Percentiles rank a stretch among this genome's conserved stretches.
phyloP scores from a whole-genome alignment of 1,140 invertebrate genomes.

The Eupristina koningsbergeri region DNA sequence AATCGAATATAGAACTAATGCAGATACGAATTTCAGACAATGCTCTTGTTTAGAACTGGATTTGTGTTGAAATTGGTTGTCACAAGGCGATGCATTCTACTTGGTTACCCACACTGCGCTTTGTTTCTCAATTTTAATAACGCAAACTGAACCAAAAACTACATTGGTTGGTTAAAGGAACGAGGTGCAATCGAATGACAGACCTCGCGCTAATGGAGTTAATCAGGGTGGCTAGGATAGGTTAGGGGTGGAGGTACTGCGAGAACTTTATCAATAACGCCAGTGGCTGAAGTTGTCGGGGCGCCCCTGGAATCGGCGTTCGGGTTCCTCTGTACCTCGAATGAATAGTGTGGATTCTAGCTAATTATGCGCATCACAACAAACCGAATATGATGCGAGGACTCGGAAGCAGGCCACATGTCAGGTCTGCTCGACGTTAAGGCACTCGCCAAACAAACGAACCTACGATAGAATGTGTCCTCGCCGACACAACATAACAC shows the following conservation, averaged over 20 bases:
- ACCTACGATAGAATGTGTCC: background rate
- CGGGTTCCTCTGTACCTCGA: no score
- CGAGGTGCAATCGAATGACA: no score
- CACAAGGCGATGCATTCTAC: no score
- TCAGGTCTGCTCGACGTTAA: background rate
- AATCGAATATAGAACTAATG: no score
- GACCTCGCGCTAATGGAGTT: background rate
- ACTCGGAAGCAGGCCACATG: background rate
- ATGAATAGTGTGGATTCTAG: constrained; percentile 24
- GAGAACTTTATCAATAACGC: constrained; percentile 41
- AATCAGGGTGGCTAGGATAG: background rate
- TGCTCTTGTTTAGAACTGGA: no score
- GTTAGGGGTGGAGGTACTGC: background rate
- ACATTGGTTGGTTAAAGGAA: no score
- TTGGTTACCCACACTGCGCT: no score
- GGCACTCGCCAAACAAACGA: background rate
- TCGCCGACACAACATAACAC: background rate
- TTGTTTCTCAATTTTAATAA: no score
- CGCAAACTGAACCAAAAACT: no score
- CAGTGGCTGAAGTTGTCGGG: background rate
- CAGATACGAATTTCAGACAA: no score
- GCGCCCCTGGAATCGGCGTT: background rate
- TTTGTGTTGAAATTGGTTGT: no score
- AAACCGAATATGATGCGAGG: background rate
- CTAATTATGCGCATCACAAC: constrained; percentile 31